Base-by-base conservation (phyloP, 2,113 vertebrate species). In the Elephantulus edwardii region DNA sequence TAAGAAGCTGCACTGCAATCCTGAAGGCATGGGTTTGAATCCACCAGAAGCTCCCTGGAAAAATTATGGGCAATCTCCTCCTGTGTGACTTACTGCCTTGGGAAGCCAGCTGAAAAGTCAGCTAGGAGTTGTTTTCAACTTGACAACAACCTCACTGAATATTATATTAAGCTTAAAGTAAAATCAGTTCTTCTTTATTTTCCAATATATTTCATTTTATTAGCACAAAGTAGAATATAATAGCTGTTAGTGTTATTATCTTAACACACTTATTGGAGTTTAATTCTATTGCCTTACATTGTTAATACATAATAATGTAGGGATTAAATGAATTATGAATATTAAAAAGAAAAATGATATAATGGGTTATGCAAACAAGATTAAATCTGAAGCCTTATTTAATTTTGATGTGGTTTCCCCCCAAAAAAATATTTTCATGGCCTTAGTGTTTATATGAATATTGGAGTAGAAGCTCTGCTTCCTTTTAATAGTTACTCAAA, bases 191-290 rank as follows among this genome's bases (percentile, higher is more conserved):
- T 13, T 33, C 30, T 62, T 5, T 44, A n/a, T 56, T 30, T 76
- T 80, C 8, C 10, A 38, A 54, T 66, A 56, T 82, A 40, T 81
- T 80, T 10, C 11, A n/a, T 64, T 84, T 79, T 79, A 68, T 54
- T 86, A 56, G 5, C 50, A 85, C 26, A 79, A 4, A 79, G 9
- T 13, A 68, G 12, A 88, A 58, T 80, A 46, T 81, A 70, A 38
- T 52, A 46, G 1, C 68, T 26, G 60, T 1, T 0, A 44, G 0
- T 1, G n/a, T n/a, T n/a, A n/a, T n/a, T n/a, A 54, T 40, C 14
- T 86, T 70, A 86, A 70, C 5, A 75, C 54, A 86, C 26, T 75
- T 10, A 68, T 33, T 13, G 77, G 19, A 64, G 3, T 40, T 71
- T 54, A 79, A 74, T 44, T 80, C 33, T 7, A 28, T 56, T 60